Evolutionary conservation across 2,888 invertebrate genomes (phyloP), one percentile per base, ranked within the genome.

Genomic region (Achlya flavicornis): DNA sequence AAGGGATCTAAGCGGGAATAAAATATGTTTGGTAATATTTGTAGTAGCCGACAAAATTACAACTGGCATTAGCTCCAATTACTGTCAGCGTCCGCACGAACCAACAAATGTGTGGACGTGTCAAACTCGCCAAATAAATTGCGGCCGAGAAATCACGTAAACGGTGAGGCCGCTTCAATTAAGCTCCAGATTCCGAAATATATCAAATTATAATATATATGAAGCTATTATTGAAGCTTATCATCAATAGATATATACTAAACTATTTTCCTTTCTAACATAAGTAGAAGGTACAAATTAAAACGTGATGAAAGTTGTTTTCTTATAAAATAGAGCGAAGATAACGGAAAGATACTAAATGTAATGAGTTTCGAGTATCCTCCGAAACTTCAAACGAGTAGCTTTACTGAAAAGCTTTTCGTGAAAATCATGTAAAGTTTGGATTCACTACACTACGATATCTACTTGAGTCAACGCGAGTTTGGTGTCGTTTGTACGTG

Each of bases 291-390:
- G 69, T 67, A 61, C 64, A 74, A 69, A 58, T 68, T 43, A 64
- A 70, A 72, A 75, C 70, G 64, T 70, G 74, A 75, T 75, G 77
- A 78, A 77, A 76, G 68, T 76, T 74, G 64, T 73, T 68, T 62
- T 62, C 61, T 63, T 74, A 72, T 66, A 64, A 66, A 76, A 72
- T 74, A 70, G 77, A 76, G 57, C 57, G 61, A 68, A 74, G 58
- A 70, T 68, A 63, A 68, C 63, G 67, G 65, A 67, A 64, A 68
- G 71, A 70, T 73, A 69, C 70, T 62, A 67, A 72, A 76, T 65
- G 74, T 71, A 79, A 79, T 74, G 73, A 77, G 72, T 72, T 76
- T 64, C 43, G 64, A 71, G 70, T 71, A 75, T 72, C 63, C 63
- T 61, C 38, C 62, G 63, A 43, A 66, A 67, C 70, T 68, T 65